Evolutionary conservation across 2,113 vertebrate species (phyloP), one percentile per base, ranked within the genome.

Genomic region (Cnemophilus loriae): DNA sequence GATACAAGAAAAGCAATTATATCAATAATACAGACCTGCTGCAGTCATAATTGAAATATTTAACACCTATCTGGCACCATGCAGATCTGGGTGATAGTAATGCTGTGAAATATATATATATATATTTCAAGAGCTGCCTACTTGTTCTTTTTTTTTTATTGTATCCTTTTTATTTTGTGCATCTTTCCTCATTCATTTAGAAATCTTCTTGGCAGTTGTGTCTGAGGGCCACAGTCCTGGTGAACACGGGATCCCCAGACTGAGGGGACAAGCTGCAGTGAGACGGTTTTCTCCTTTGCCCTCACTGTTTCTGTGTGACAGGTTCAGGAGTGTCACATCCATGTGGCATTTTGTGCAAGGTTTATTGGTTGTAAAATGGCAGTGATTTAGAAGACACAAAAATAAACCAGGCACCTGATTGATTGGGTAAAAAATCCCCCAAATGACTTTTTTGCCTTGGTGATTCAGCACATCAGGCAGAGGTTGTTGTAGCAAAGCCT

Each of bases 1-100:
- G 55, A 39, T 77, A 44, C 78, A 74, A 73, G 63, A 90, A 92
- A 92, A 49, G 60, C 37, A 47, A 23, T 94, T 90, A 46, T 50
- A 90, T 49, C 84, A 84, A 55, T 92, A 91, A 89, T 46, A 68
- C 27, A 76, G 68, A 70, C 46, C 28, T 84, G 21, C 79, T 84
- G 24, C 55, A 69, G 59, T 81, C 56, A 35, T 83, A 69, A 77
- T 70, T 92, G 85, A 47, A 87, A 78, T 89, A 80, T 81, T 95
- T 73, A 69, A 59, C 56, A 86, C 16, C 44, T 35, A 2, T 37
- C 77, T 84, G 60, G 52, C 84, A 92, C 21, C 56, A 30, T 41
- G 50, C 28, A 65, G 84, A 35, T 49, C 50, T 74, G 50, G 44
- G n/a, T 76, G 55, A 63, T 44, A 44, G 35, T 46, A 83, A 69